phyloP scores from a whole-genome alignment of 2,888 invertebrate species.

The Metallyticus violacea region DNA sequence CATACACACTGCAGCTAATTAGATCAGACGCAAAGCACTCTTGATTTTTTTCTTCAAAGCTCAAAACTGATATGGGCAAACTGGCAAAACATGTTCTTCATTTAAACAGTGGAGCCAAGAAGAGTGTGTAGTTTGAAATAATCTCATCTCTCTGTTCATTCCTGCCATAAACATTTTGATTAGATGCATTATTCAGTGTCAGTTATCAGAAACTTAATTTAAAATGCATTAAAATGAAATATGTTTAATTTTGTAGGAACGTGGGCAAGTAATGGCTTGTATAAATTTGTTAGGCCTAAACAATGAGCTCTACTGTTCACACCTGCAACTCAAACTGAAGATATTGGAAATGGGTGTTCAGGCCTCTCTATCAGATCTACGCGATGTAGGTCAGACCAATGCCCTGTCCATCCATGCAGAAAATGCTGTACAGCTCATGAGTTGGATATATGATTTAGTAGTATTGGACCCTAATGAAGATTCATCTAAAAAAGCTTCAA shows the following conservation, averaged over 20 bases:
- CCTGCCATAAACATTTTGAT: too few species aligned
- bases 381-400: conserved; percentile 49
- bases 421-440: conserved; percentile 56
- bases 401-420: conserved; percentile 47
- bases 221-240: background rate
- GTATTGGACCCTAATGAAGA: conserved; percentile 54
- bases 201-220: background rate
- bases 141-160: too few species aligned
- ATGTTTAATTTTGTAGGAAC: conserved; percentile 43
- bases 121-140: too few species aligned
- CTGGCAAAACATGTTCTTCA: too few species aligned
- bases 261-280: conserved; percentile 59
- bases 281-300: conserved; percentile 56
- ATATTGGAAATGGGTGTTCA: conserved; percentile 60
- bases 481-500: conserved; percentile 51
- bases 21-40: too few species aligned
- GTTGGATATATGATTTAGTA: conserved; percentile 57
- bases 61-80: too few species aligned
- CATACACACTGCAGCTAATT: too few species aligned
- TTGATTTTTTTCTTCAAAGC: too few species aligned
- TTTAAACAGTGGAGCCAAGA: too few species aligned
- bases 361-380: conserved; percentile 56
- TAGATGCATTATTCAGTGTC: background rate
- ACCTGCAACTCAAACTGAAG: conserved; percentile 53
- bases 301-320: conserved; percentile 55